A percentile compares a stretch with the other conserved stretches of the same genome.
phyloP scores from a whole-genome alignment of 37 sponge, comb jelly and placozoan species.

The Oopsacas minuta region DNA sequence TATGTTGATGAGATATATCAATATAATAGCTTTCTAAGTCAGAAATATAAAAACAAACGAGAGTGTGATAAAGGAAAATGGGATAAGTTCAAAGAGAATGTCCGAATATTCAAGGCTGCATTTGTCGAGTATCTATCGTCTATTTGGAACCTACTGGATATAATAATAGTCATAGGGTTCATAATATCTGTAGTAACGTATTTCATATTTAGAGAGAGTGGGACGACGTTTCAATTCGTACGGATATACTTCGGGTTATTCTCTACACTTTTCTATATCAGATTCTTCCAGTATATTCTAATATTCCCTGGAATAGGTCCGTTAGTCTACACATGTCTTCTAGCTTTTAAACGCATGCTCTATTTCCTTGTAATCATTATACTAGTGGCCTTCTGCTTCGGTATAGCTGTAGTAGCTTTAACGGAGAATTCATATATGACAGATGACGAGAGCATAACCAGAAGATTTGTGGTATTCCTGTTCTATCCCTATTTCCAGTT shows the following conservation, averaged over 20 bases:
- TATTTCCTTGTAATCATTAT: not conserved
- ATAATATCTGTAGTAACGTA: not conserved
- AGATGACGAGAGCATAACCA: not conserved
- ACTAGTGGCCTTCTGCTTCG: not conserved
- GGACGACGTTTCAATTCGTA: not conserved
- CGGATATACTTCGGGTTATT: not conserved
- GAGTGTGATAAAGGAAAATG: not conserved
- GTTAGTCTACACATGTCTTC: not conserved
- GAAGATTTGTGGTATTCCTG: not conserved
- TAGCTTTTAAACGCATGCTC: not conserved
- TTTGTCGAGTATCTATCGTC: not conserved
- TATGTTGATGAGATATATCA: not conserved
- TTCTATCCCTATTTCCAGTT: not conserved
- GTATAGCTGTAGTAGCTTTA: not conserved
- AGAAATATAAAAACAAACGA: not conserved
- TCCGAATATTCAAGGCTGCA: not conserved
- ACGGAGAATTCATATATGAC: not conserved
- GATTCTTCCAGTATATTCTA: not conserved
- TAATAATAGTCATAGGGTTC: not conserved
- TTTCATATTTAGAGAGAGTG: not conserved
- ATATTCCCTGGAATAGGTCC: constrained; percentile 6
- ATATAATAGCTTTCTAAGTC: not conserved
- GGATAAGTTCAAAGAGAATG: not conserved
- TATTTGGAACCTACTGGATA: not conserved
- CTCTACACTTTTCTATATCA: not conserved